phyloP scores from a whole-genome alignment of 2,888 invertebrate genomes.

The Phengaris alcon region DNA sequence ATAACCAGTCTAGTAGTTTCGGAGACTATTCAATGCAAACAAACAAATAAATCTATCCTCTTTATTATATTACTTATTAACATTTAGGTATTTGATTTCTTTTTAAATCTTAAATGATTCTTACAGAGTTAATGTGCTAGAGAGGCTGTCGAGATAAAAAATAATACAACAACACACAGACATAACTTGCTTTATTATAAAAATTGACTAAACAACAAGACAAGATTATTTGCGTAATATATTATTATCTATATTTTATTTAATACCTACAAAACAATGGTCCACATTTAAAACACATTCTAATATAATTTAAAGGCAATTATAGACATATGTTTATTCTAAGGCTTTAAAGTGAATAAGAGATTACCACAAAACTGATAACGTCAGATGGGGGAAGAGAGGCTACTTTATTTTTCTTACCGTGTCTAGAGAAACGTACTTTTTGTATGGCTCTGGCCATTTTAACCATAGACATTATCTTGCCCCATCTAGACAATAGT shows the following conservation, averaged over 20 bases:
- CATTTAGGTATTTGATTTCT: too few species aligned
- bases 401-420: neutral
- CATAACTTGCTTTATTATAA: slow-evolving; percentile 36
- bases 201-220: slow-evolving; percentile 35
- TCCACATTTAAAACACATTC: slow-evolving; percentile 31
- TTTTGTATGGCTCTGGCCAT: too few species aligned
- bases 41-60: too few species aligned
- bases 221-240: slow-evolving; percentile 29
- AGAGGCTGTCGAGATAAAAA: neutral
- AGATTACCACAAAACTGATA: neutral
- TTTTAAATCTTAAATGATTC: too few species aligned
- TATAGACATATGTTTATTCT: slow-evolving; percentile 3
- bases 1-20: too few species aligned
- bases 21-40: too few species aligned
- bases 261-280: slow-evolving; percentile 31
- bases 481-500: neutral
- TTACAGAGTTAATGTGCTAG: too few species aligned
- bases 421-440: neutral
- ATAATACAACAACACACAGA: slow-evolving; percentile 28
- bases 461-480: neutral
- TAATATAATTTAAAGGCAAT: slow-evolving; percentile 28
- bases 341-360: neutral
- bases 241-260: slow-evolving; percentile 30
- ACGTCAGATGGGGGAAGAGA: neutral
- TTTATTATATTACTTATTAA: too few species aligned